Conservation (phyloP, 2,113 vertebrate genomes). For the Maccullochella peelii region DNA sequence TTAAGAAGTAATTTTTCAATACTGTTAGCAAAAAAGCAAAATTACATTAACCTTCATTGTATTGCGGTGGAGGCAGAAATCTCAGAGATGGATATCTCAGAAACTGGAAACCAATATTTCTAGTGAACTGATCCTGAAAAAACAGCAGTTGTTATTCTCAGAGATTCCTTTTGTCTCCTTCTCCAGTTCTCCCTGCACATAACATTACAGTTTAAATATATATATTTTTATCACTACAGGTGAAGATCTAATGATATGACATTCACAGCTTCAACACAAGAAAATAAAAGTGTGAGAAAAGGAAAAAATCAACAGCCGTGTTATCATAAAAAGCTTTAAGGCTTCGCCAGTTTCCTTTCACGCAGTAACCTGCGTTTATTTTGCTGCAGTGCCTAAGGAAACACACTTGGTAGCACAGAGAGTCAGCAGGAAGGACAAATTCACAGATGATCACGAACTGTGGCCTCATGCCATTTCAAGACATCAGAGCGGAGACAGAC, state of each 20-base stretch:
- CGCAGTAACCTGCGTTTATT: constrained; percentile 32
- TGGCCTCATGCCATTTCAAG: constrained; percentile 77
- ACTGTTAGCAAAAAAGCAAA: background rate
- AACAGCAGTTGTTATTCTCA: constrained; percentile 6
- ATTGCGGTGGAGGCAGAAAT: background rate
- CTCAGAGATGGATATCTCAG: background rate
- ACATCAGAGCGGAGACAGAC: constrained; percentile 70
- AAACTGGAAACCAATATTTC: background rate
- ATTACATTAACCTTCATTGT: background rate
- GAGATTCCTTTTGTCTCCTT: background rate
- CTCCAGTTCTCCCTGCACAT: background rate
- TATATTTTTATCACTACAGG: background rate
- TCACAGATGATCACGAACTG: constrained; percentile 68
- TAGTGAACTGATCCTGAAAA: background rate
- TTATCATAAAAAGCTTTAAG: constrained; percentile 7
- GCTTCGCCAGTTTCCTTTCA: constrained; percentile 21
- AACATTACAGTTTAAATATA: background rate
- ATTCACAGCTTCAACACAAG: background rate
- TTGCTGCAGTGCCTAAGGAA: constrained; percentile 31
- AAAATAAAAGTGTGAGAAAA: background rate
- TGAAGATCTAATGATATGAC: background rate
- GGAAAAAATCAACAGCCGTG: background rate
- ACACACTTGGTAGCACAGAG: constrained; percentile 18
- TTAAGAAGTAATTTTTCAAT: background rate
- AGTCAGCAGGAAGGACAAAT: constrained; percentile 57